A percentile compares a stretch with the other conserved stretches of the same genome.
Evolutionary conservation across 2,888 invertebrate species (phyloP).

Genomic region (Saturnia pavonia): DNA sequence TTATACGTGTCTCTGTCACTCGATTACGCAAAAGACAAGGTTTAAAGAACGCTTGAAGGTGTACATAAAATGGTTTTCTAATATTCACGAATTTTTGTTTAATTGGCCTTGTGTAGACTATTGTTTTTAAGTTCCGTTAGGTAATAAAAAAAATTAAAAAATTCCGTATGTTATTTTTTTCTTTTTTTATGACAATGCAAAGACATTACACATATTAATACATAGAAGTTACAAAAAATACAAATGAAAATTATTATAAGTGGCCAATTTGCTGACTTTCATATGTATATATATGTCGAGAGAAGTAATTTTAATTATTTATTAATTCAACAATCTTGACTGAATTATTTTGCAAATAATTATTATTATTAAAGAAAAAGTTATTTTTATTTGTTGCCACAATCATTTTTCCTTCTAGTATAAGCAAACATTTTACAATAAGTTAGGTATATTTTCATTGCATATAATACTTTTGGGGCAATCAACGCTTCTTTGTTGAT

Average conservation of each 20-base stretch:
- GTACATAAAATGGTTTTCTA: constrained; percentile 34
- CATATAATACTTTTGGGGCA: too few species aligned
- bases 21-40: constrained; percentile 61
- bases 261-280: constrained; percentile 6
- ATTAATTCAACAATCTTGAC: background rate
- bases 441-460: too few species aligned
- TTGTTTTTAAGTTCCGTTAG: constrained; percentile 22
- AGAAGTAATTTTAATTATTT: background rate
- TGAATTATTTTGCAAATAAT: background rate
- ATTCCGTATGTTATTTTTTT: constrained; percentile 17
- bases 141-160: constrained; percentile 17
- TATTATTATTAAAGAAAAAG: background rate
- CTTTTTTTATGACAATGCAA: constrained; percentile 19
- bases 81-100: constrained; percentile 25
- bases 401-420: background rate
- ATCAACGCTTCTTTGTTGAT: too few species aligned
- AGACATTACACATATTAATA: constrained; percentile 1
- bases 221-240: background rate
- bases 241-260: background rate
- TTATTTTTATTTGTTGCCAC: background rate
- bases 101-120: constrained; percentile 20
- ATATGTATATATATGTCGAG: background rate
- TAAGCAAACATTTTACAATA: too few species aligned
- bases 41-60: constrained; percentile 62
- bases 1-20: constrained; percentile 50